phyloP scores from a whole-genome alignment of 2,797 vertebrate species.

The Falco berigora region DNA sequence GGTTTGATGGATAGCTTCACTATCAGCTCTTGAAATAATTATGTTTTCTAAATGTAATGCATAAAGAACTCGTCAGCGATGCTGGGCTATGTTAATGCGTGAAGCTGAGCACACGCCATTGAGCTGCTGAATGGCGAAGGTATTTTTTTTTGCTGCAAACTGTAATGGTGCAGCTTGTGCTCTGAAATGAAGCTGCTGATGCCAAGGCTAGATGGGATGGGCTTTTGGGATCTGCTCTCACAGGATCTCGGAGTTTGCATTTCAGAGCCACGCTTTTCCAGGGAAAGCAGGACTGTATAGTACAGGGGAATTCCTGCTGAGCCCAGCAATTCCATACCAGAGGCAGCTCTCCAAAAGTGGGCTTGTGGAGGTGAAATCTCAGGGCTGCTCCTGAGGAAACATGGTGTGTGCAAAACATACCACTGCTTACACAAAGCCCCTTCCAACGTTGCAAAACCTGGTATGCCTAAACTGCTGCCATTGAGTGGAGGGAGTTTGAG shows the following conservation, averaged over 20 bases:
- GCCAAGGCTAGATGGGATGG: neutral
- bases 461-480: neutral
- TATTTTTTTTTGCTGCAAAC: neutral
- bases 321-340: neutral
- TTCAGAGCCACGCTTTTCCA: neutral
- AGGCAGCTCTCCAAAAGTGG: neutral
- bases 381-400: neutral
- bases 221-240: neutral
- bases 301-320: neutral
- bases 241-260: neutral
- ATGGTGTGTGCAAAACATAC: neutral
- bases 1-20: conserved; percentile 22
- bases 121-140: neutral
- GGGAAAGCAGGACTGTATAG: neutral
- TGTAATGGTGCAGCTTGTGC: neutral
- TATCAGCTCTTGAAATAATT: conserved; percentile 53
- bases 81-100: neutral
- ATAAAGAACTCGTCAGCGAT: neutral
- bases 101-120: neutral
- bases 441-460: neutral
- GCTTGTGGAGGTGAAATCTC: neutral
- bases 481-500: neutral
- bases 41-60: conserved; percentile 33
- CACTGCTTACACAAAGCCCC: neutral
- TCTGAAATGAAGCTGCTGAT: neutral